These are phyloP conservation scores for Mastigias papua DNA, from an alignment of 30 jellyfish, hydroid and myxozoan species.

Conservation along the genomic window DNA sequence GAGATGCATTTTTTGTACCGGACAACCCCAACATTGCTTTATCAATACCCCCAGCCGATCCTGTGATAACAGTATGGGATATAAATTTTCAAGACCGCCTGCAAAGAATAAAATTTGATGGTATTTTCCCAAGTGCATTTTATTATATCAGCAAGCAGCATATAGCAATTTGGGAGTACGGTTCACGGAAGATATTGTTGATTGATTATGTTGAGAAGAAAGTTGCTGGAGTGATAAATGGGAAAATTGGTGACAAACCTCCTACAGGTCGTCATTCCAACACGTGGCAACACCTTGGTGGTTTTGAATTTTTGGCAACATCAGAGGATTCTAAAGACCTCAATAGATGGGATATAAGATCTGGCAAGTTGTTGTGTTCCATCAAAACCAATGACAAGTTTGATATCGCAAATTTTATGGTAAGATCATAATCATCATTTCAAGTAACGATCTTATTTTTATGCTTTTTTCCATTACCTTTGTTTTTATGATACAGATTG, in stretches of 20 bases:
- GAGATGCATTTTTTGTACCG: conserved; percentile 73
- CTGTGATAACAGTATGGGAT: conserved; percentile 69
- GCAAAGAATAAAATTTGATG: conserved; percentile 55
- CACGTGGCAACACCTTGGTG: conserved; percentile 67
- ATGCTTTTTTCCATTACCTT: too few relatives aligned
- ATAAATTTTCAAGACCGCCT: conserved; percentile 41
- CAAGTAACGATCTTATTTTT: too few relatives aligned
- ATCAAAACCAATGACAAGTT: conserved; percentile 68
- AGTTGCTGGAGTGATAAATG: conserved; percentile 40
- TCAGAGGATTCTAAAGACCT: conserved; percentile 52
- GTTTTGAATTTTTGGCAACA: conserved; percentile 38
- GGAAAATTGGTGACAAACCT: conserved; percentile 42
- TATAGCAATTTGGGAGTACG: conserved; percentile 61
- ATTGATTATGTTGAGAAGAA: conserved; percentile 58
- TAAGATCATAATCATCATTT: background rate
- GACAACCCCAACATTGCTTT: conserved; percentile 40
- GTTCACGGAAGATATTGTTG: conserved; percentile 41
- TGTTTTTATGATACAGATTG: too few relatives aligned
- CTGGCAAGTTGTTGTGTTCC: conserved; percentile 63
- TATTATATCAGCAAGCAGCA: conserved; percentile 40
- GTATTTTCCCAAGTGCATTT: conserved; percentile 71
- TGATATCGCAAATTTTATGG: conserved; percentile 41
- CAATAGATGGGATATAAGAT: conserved; percentile 57
- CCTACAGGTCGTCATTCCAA: conserved; percentile 62
- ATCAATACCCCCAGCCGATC: conserved; percentile 85